Percentiles rank a stretch among this genome's conserved stretches.
phyloP scores from a whole-genome alignment of 1,140 invertebrate genomes.

The Papilio glaucus region DNA sequence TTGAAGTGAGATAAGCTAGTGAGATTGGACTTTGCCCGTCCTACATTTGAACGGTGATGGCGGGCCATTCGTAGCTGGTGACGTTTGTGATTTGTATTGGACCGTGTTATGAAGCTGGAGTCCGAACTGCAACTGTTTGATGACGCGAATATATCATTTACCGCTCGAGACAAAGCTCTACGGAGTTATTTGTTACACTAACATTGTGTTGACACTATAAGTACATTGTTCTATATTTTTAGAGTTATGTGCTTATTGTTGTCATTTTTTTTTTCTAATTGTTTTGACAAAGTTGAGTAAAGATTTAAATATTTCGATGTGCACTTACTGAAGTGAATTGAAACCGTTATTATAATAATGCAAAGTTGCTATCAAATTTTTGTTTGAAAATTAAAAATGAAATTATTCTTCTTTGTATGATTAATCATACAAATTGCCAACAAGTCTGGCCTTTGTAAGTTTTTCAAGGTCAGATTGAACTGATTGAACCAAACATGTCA shows the following conservation, averaged over 20 bases:
- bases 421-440: too few relatives aligned
- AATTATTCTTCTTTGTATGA: too few relatives aligned
- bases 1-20: neutral
- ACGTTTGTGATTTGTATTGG: too few relatives aligned
- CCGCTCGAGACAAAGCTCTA: neutral
- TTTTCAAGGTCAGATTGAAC: too few relatives aligned
- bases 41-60: neutral
- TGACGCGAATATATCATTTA: too few relatives aligned
- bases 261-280: neutral
- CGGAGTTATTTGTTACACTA: neutral
- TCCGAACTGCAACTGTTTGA: neutral
- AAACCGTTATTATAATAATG: neutral
- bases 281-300: neutral
- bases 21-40: neutral
- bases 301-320: neutral
- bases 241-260: conserved; percentile 5
- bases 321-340: neutral
- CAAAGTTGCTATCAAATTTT: too few relatives aligned
- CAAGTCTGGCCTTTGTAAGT: too few relatives aligned
- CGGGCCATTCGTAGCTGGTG: neutral
- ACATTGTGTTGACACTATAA: neutral
- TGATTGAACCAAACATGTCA: too few relatives aligned
- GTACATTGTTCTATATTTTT: neutral
- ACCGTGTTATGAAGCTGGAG: neutral
- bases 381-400: too few relatives aligned